Percentiles rank a stretch among this genome's conserved stretches.
Conservation (phyloP, 1,140 invertebrate species). For the Drosophila tristis region DNA sequence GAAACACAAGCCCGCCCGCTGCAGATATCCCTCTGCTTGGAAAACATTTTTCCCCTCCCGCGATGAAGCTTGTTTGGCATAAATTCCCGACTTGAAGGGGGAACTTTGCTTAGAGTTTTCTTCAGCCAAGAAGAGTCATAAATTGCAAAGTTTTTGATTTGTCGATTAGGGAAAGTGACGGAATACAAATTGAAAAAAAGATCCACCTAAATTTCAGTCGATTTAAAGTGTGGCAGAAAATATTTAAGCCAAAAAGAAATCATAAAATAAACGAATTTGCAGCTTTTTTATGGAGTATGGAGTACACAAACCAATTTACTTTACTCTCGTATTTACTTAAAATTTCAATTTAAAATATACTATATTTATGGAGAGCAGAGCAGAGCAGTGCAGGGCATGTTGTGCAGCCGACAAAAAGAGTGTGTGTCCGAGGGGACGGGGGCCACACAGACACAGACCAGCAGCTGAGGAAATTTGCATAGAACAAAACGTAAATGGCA, state of each 20-base stretch:
- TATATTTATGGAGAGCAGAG: constrained; percentile 22
- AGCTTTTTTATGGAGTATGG: too few relatives aligned
- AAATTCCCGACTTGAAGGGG: constrained; percentile 25
- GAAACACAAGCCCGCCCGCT: constrained; percentile 16
- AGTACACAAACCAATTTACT: constrained; percentile 8
- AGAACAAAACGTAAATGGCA: constrained; percentile 56
- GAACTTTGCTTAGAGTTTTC: constrained; percentile 28
- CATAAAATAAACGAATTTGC: constrained; percentile 33
- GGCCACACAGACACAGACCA: background rate
- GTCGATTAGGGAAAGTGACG: constrained; percentile 7
- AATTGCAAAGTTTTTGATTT: constrained; percentile 30
- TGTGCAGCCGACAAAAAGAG: constrained; percentile 1
- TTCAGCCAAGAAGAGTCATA: constrained; percentile 20
- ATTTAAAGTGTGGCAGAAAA: too few relatives aligned
- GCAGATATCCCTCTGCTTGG: constrained; percentile 4
- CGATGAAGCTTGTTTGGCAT: constrained; percentile 29
- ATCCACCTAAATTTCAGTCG: too few relatives aligned
- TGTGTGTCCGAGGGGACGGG: background rate
- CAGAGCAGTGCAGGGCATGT: background rate
- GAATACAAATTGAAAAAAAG: background rate
- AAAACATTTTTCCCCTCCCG: background rate
- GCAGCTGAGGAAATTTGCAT: constrained; percentile 49
- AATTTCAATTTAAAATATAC: constrained; percentile 33
- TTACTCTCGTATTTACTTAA: constrained; percentile 29
- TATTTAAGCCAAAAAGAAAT: background rate